phyloP scores from a whole-genome alignment of 2,888 invertebrate genomes.

The Metacarcinus magister region DNA sequence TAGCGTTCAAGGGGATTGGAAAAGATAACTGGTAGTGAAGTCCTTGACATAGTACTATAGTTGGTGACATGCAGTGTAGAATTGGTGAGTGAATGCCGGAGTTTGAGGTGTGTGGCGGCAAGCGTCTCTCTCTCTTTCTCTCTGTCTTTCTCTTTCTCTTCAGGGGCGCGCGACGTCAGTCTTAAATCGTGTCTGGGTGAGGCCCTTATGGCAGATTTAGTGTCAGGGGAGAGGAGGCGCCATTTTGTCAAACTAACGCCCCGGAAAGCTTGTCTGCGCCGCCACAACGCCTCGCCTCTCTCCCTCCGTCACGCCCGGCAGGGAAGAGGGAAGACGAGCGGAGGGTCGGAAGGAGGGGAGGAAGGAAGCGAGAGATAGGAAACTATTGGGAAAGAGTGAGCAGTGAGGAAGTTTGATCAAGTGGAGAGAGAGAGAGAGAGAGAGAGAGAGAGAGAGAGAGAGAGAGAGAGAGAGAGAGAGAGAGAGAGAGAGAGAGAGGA shows the following conservation, averaged over 20 bases:
- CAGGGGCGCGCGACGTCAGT: neutral
- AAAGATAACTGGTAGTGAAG: no score
- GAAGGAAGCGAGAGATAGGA: slow-evolving; percentile 36
- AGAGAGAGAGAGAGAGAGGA: neutral
- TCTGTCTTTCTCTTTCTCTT: slow-evolving; percentile 10
- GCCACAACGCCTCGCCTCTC: slow-evolving; percentile 17
- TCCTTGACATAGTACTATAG: neutral
- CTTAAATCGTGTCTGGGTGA: neutral
- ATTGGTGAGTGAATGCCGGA: neutral
- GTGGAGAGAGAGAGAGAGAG: neutral
- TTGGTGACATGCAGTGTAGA: neutral
- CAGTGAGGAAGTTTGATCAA: slow-evolving; percentile 31
- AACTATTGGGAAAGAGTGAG: neutral
- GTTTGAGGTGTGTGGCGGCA: neutral
- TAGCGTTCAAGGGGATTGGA: no score
- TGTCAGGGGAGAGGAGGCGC: slow-evolving; percentile 46
- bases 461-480: slow-evolving; percentile 49
- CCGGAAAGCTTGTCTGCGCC: slow-evolving; percentile 64
- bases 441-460: slow-evolving; percentile 30
- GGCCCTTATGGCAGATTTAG: slow-evolving; percentile 59
- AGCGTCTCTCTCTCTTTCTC: neutral
- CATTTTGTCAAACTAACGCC: slow-evolving; percentile 74
- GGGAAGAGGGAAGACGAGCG: neutral
- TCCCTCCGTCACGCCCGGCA: slow-evolving; percentile 11
- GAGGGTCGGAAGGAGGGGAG: slow-evolving; percentile 6